These are phyloP conservation scores for Homalodisca vitripennis DNA, from an alignment of 1,140 invertebrate genomes.

Conservation along the genomic window DNA sequence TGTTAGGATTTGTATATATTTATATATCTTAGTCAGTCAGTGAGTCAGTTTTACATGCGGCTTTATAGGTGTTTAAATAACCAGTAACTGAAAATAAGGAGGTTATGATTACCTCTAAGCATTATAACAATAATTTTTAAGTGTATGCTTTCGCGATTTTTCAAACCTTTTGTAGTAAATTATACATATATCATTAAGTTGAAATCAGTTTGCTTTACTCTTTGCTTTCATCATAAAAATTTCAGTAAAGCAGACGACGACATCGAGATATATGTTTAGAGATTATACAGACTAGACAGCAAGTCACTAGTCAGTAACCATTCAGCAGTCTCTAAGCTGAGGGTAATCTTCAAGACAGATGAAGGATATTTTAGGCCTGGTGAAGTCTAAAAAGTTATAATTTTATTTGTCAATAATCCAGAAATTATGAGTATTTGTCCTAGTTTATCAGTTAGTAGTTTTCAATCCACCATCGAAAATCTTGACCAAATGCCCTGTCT, in stretches of 20 bases:
- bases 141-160: too few relatives aligned
- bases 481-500: conserved; percentile 12
- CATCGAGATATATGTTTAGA: neutral
- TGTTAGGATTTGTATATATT: too few relatives aligned
- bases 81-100: too few relatives aligned
- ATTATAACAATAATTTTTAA: too few relatives aligned
- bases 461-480: conserved; percentile 15
- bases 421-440: conserved; percentile 22
- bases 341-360: conserved; percentile 16
- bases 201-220: too few relatives aligned
- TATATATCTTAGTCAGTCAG: too few relatives aligned
- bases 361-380: conserved; percentile 23
- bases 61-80: too few relatives aligned
- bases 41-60: too few relatives aligned
- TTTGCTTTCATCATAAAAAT: too few relatives aligned
- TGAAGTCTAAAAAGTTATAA: conserved; percentile 25
- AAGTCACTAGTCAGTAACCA: neutral
- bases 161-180: too few relatives aligned
- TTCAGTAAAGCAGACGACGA: neutral
- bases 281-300: neutral
- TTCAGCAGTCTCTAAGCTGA: conserved; percentile 7
- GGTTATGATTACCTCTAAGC: too few relatives aligned
- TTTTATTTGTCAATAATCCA: conserved; percentile 1
- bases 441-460: conserved; percentile 14
- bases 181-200: too few relatives aligned